Evolutionary conservation across 2,888 invertebrate species (phyloP).

Genomic region (Deroplatys truncata): DNA sequence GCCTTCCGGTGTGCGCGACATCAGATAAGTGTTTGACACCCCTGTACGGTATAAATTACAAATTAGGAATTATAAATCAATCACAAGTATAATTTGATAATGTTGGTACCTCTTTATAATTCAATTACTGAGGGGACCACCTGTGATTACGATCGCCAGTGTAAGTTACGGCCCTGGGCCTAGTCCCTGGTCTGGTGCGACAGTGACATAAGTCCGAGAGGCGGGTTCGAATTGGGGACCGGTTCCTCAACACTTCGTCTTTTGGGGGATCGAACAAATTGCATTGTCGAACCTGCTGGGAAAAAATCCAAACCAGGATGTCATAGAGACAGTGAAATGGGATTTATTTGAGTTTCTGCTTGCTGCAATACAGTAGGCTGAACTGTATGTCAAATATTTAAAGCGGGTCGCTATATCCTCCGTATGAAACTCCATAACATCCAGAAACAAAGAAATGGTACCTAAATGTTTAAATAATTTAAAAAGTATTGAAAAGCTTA

Average conservation of each 20-base stretch:
- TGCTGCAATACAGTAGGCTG: no score
- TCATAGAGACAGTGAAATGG: no score
- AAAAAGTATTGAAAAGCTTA: no score
- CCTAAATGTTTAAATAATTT: no score
- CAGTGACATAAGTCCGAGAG: background rate
- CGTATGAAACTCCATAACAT: no score
- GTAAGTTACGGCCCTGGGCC: background rate
- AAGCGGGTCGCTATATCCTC: no score
- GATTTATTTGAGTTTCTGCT: no score
- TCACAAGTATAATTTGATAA: conserved; percentile 8
- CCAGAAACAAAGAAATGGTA: no score
- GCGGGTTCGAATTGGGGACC: background rate
- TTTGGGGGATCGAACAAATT: no score
- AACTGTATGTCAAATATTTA: no score
- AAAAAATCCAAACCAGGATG: no score
- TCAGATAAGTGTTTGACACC: background rate
- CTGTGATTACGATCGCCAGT: background rate
- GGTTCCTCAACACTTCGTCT: background rate
- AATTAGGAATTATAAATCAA: conserved; percentile 14
- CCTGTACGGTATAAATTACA: conserved; percentile 7
- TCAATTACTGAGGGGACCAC: background rate
- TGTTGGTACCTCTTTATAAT: background rate
- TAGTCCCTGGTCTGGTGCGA: background rate
- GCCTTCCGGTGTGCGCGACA: background rate
- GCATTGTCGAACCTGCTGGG: no score